These are phyloP conservation scores for Itoplectis maculator DNA, from an alignment of 2,888 invertebrate genomes.

Conservation along the genomic window DNA sequence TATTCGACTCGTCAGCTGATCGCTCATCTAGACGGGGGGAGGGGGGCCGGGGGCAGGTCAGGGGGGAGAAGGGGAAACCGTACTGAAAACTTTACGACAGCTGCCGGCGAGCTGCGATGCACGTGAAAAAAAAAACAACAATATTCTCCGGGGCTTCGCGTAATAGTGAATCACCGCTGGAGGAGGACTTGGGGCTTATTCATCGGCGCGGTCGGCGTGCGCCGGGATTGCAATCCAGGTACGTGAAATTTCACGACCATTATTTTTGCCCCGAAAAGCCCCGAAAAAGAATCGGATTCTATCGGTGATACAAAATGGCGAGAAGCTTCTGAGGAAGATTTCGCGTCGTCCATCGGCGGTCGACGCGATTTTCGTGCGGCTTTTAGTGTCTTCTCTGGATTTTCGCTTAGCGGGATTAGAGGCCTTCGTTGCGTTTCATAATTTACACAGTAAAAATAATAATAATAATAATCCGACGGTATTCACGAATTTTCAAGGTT, in stretches of 20 bases:
- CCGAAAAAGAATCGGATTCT: too few species aligned
- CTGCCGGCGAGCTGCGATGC: slow-evolving; percentile 20
- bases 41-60: too few species aligned
- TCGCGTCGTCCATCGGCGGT: background rate
- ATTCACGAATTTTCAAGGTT: too few species aligned
- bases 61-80: background rate
- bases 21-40: slow-evolving; percentile 28
- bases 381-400: too few species aligned
- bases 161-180: slow-evolving; percentile 55
- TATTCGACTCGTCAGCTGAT: slow-evolving; percentile 66
- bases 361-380: background rate
- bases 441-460: too few species aligned
- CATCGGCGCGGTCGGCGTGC: slow-evolving; percentile 13
- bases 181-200: slow-evolving; percentile 48
- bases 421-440: too few species aligned
- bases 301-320: background rate
- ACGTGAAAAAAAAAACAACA: background rate
- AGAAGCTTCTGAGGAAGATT: background rate
- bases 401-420: too few species aligned
- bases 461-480: too few species aligned
- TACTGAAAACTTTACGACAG: slow-evolving; percentile 50
- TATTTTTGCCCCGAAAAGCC: background rate
- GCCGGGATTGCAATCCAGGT: background rate
- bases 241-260: slow-evolving; percentile 19
- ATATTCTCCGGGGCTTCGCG: slow-evolving; percentile 30